A percentile compares a stretch with the other conserved stretches of the same genome.
Evolutionary conservation across 1,140 invertebrate genomes (phyloP).

Genomic region (Mycetomoellerius zeteki): DNA sequence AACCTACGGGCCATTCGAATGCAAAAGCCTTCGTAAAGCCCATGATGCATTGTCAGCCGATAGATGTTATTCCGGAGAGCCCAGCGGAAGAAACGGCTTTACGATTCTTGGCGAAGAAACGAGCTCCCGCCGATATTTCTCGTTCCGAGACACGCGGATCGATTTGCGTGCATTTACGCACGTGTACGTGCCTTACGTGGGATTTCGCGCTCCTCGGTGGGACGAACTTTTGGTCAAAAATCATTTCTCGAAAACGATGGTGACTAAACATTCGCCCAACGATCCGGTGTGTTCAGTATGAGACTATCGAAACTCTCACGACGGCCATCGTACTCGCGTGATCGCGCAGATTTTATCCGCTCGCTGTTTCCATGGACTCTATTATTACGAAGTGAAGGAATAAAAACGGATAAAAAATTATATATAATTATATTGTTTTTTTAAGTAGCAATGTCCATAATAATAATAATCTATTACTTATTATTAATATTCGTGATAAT

Average conservation of each 20-base stretch:
- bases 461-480: not conserved
- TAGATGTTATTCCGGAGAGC: constrained; percentile 58
- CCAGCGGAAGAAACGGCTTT: constrained; percentile 51
- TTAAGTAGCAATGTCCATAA: not conserved
- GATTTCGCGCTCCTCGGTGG: not conserved
- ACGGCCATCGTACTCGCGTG: not conserved
- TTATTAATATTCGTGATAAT: not conserved
- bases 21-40: constrained; percentile 70
- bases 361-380: not conserved
- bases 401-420: not conserved
- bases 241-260: constrained; percentile 25
- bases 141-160: constrained; percentile 12
- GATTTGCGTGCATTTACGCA: constrained; percentile 16
- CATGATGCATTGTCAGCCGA: constrained; percentile 65
- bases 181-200: not conserved
- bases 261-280: not conserved
- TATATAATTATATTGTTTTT: not conserved
- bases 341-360: not conserved
- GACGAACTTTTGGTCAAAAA: constrained; percentile 28
- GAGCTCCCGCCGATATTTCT: constrained; percentile 29
- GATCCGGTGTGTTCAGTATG: not conserved
- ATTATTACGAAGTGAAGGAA: not conserved
- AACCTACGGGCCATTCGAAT: constrained; percentile 66
- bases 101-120: constrained; percentile 47
- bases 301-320: not conserved